Base-by-base conservation (phyloP, 2,113 vertebrate species). In the Mustela nigripes region DNA sequence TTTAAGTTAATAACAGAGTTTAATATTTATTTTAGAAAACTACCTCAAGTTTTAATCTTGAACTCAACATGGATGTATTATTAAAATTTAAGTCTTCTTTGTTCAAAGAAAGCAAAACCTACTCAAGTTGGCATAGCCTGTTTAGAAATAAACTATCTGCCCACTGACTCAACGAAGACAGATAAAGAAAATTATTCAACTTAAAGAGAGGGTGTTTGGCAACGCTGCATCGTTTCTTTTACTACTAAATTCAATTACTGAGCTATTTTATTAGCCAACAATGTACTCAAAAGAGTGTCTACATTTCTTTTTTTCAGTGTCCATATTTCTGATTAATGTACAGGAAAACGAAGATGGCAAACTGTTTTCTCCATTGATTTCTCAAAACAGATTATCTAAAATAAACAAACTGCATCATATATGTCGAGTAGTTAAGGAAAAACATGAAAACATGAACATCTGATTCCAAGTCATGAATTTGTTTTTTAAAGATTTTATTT, bases 21-120 rank as follows among this genome's bases (percentile, higher is more conserved):
- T 90, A 92, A 62, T 71, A 53, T 63, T 95, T 93, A 91, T 48
- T 19, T 82, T 62, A 97, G 80, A 86, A 92, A 96, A 85, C 22
- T 74, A 96, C 39, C 42, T 90, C 1, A 33, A 94, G n/a, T 87
- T 96, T 96, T 73, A 31, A 92, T 95, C 67, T 85, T 91, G 48
- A 85, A 89, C 36, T 45, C 10, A 28, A 76, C 26, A 94, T 91
- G 22, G 1, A 94, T 48, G 22, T 31, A 63, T 58, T 71, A 88
- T 58, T 81, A 93, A 79, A 87, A 81, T 82, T 26, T 83, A 91
- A 94, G 76, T 3, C 22, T 89, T 82, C 31, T 84, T 84, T 33
- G 58, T 33, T 89, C 28, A 79, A 90, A 91, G n/a, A 94, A 60
- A 81, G 45, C 14, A 78, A 90, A 80, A 76, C 12, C 36, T 58